Base-by-base conservation (phyloP, 2,888 invertebrate species). In the Bursaphelenchus okinawaensis region DNA sequence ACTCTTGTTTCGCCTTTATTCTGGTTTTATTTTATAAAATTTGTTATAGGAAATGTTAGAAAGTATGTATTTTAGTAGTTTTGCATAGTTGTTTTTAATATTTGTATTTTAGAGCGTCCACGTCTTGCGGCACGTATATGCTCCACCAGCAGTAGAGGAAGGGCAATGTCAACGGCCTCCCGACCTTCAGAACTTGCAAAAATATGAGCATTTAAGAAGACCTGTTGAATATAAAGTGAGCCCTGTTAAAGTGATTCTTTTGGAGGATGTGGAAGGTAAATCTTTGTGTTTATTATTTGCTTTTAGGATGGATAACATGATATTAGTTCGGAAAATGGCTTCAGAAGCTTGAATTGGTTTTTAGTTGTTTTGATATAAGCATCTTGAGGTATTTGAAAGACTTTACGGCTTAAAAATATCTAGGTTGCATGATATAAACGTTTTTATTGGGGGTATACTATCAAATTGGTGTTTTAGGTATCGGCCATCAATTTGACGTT, bases 401-500 rank as follows among this genome's bases (percentile, higher is more conserved):
- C n/a, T n/a, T n/a, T n/a, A n/a, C n/a, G n/a, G n/a, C n/a, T n/a
- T n/a, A n/a, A n/a, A n/a, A n/a, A n/a, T n/a, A n/a, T n/a, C n/a
- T n/a, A n/a, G n/a, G n/a, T n/a, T n/a, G n/a, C n/a, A n/a, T n/a
- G n/a, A n/a, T n/a, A n/a, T n/a, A n/a, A n/a, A n/a, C n/a, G n/a
- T n/a, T n/a, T n/a, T n/a, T n/a, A n/a, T n/a, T n/a, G n/a, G n/a
- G n/a, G 20, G 6, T n/a, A 19, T 60, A 16, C 20, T 23, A 23
- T 20, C 16, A 28, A 67, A 31, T 3, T 9, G 29, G 23, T 24
- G 22, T 63, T 75, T 54, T 27, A 79, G 80, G 79, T 50, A 65
- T 80, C 50, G 80, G 80, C 23, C 73, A 79, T 54, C 77, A 79
- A 57, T 80, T 77, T 61, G 80, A 80, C 63, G 73, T 79, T 0